phyloP scores from a whole-genome alignment of 2,888 invertebrate genomes.

The Sisyra terminalis region DNA sequence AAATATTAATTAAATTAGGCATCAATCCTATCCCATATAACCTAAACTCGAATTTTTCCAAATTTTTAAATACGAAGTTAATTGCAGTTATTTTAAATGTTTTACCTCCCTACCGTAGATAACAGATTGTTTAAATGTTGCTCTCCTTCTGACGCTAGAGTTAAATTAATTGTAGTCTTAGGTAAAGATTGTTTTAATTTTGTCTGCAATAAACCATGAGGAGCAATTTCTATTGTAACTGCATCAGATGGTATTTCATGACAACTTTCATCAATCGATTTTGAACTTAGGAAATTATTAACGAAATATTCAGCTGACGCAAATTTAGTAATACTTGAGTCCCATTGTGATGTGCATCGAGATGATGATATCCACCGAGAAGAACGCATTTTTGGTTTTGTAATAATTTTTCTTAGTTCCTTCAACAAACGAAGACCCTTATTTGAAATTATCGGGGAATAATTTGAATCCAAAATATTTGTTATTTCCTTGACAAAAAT shows the following conservation, averaged over 20 bases:
- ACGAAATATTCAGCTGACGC: constrained; percentile 81
- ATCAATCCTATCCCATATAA: constrained; percentile 63
- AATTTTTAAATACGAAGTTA: too few species aligned
- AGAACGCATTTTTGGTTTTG: constrained; percentile 47
- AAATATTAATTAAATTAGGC: constrained; percentile 57
- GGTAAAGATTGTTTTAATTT: constrained; percentile 63
- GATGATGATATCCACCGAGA: constrained; percentile 76
- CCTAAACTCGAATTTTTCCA: too few species aligned
- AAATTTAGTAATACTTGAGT: constrained; percentile 38
- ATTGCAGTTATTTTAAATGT: too few species aligned
- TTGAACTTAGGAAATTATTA: constrained; percentile 57
- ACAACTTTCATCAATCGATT: constrained; percentile 66
- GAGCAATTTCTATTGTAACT: constrained; percentile 75
- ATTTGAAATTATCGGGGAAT: constrained; percentile 66
- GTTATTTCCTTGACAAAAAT: constrained; percentile 71
- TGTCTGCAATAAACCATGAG: constrained; percentile 77
- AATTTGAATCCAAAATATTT: constrained; percentile 78
- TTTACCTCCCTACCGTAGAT: constrained; percentile 46
- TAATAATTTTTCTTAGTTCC: constrained; percentile 45
- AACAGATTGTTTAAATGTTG: constrained; percentile 44
- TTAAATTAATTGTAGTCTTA: constrained; percentile 51
- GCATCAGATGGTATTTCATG: constrained; percentile 65
- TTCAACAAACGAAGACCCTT: constrained; percentile 49
- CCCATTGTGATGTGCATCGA: constrained; percentile 55
- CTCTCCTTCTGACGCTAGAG: constrained; percentile 69